Percentiles rank a stretch among this genome's conserved stretches.
Conservation (phyloP, 1,140 invertebrate species). For the Camponotus pennsylvanicus region DNA sequence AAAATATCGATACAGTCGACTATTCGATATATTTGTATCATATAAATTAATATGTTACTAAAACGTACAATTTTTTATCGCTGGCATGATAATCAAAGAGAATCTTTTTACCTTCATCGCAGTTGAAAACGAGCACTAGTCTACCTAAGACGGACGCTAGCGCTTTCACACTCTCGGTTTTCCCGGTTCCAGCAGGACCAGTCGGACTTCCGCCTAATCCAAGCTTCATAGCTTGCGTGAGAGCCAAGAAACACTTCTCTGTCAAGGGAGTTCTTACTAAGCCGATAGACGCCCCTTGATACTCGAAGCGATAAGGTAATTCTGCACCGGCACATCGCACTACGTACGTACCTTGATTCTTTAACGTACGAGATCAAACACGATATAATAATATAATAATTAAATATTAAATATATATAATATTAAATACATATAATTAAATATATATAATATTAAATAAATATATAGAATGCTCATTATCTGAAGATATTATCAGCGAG, state of each 20-base stretch:
- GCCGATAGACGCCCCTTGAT: conserved; percentile 95
- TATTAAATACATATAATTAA: too few relatives aligned
- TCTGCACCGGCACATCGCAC: conserved; percentile 95
- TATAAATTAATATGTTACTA: too few relatives aligned
- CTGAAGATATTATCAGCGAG: too few relatives aligned
- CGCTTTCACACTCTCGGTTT: conserved; percentile 99
- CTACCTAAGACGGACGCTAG: conserved; percentile 95
- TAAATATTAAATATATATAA: background rate
- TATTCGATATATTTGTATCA: too few relatives aligned
- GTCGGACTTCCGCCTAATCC: conserved; percentile 99
- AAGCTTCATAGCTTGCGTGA: conserved; percentile 98
- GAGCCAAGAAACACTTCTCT: conserved; percentile 97
- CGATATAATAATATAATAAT: conserved; percentile 3
- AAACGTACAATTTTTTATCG: background rate
- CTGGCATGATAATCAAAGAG: background rate
- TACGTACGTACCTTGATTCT: conserved; percentile 86
- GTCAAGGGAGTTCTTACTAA: conserved; percentile 97
- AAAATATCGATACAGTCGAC: background rate
- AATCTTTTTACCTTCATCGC: conserved; percentile 91
- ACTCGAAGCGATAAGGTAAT: conserved; percentile 99
- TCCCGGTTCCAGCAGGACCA: conserved; percentile 99
- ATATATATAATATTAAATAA: too few relatives aligned
- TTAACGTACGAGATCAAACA: background rate
- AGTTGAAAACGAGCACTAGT: conserved; percentile 98
- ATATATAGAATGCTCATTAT: background rate